phyloP scores from a whole-genome alignment of 1,140 invertebrate species.

The Drosophila paulistorum region DNA sequence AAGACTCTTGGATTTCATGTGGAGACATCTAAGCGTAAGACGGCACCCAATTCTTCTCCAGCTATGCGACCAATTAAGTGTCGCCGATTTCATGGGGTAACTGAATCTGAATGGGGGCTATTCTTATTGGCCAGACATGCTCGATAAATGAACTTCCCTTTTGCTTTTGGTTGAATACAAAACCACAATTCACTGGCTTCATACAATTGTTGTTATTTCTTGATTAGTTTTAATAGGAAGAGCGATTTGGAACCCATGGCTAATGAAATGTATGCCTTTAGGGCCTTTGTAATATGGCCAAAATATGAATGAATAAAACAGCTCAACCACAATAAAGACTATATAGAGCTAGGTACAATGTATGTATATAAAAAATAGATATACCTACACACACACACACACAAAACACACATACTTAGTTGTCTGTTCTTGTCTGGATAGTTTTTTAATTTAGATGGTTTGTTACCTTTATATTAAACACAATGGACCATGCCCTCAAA shows the following conservation, averaged over 20 bases:
- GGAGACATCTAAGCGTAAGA: background rate
- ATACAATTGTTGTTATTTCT: conserved; percentile 3
- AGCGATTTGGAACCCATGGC: background rate
- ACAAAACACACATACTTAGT: background rate
- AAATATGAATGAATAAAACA: background rate
- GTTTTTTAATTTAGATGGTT: conserved; percentile 57
- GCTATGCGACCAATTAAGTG: background rate
- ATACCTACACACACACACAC: conserved; percentile 16
- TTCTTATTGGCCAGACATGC: conserved; percentile 6
- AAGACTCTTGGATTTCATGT: background rate
- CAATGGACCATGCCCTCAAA: conserved; percentile 62
- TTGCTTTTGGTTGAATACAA: background rate
- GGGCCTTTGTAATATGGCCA: background rate
- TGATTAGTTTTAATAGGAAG: conserved; percentile 5
- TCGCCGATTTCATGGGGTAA: background rate
- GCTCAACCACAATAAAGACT: background rate
- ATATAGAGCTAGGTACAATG: background rate
- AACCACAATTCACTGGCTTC: conserved; percentile 1
- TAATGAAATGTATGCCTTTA: conserved; percentile 1
- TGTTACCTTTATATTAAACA: conserved; percentile 55
- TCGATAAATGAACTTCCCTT: background rate
- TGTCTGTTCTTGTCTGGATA: conserved; percentile 28
- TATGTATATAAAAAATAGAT: background rate
- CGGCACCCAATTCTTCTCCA: background rate
- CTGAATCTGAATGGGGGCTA: too few species aligned